Conservation (phyloP, 2,888 invertebrate genomes). For the Siphlonurus alternatus region DNA sequence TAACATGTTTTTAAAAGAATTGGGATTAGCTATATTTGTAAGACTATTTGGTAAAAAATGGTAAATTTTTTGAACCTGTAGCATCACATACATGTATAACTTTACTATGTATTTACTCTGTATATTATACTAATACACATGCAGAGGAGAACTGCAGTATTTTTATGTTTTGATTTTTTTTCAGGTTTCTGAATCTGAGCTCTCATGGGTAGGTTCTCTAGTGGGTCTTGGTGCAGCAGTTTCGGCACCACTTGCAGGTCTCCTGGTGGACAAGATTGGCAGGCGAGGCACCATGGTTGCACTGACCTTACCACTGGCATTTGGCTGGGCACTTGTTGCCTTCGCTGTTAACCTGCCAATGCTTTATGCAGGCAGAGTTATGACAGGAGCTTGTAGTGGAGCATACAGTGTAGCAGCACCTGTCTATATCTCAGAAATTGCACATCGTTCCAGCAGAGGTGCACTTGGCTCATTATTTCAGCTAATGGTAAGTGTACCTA, state of each 20-base stretch:
- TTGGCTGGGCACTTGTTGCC: constrained; percentile 57
- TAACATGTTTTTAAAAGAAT: too few species aligned
- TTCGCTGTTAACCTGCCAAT: constrained; percentile 39
- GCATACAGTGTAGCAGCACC: constrained; percentile 72
- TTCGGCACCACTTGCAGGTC: constrained; percentile 54
- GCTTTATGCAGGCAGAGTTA: constrained; percentile 46
- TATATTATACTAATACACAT: too few species aligned
- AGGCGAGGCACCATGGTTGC: constrained; percentile 49
- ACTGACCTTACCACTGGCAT: constrained; percentile 45
- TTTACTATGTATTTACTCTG: too few species aligned
- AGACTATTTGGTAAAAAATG: background rate
- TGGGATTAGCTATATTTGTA: too few species aligned
- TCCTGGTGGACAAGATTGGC: constrained; percentile 48
- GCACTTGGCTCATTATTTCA: constrained; percentile 76
- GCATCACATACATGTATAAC: too few species aligned
- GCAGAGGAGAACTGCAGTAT: too few species aligned
- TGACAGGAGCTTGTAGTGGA: constrained; percentile 58
- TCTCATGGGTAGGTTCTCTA: constrained; percentile 54
- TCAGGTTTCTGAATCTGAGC: constrained; percentile 25
- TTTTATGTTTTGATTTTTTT: too few species aligned
- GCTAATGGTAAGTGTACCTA: constrained; percentile 50
- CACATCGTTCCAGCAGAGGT: constrained; percentile 67
- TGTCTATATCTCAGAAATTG: constrained; percentile 70
- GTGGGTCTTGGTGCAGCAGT: constrained; percentile 55
- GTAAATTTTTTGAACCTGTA: too few species aligned